Percentiles rank a stretch among this genome's conserved stretches.
Conservation (phyloP, 2,113 vertebrate species). For the Pterophyllum scalare region DNA sequence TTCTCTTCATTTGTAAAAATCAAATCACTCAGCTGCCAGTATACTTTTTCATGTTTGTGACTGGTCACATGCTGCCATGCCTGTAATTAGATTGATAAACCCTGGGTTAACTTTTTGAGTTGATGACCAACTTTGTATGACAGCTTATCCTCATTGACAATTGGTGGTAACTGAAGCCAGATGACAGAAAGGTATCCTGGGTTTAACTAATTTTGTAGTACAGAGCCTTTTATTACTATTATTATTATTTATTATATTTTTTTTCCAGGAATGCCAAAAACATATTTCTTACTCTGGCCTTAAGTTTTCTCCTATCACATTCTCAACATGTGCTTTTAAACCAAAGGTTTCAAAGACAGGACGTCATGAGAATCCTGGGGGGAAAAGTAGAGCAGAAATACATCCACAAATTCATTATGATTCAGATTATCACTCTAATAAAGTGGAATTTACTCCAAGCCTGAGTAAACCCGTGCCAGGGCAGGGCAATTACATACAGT, state of each 20-base stretch:
- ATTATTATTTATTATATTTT: rapidly evolving
- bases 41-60: neutral
- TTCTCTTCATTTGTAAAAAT: neutral
- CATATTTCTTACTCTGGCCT: neutral
- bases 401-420: slow-evolving; percentile 22
- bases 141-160: neutral
- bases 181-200: neutral
- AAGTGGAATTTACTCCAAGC: slow-evolving; percentile 52
- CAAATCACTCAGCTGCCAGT: neutral
- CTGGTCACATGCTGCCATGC: neutral
- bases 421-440: slow-evolving; percentile 55
- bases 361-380: neutral
- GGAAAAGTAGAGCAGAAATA: neutral
- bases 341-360: neutral
- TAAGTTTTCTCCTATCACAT: neutral
- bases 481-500: neutral
- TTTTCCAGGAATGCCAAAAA: neutral
- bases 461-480: neutral
- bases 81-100: neutral
- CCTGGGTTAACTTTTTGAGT: neutral
- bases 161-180: neutral
- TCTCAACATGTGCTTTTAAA: neutral
- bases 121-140: neutral
- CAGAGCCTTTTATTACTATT: too few species aligned
- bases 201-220: neutral